These are phyloP conservation scores for Podarcis cretensis DNA, from an alignment of 2,113 vertebrate genomes.

Conservation along the genomic window DNA sequence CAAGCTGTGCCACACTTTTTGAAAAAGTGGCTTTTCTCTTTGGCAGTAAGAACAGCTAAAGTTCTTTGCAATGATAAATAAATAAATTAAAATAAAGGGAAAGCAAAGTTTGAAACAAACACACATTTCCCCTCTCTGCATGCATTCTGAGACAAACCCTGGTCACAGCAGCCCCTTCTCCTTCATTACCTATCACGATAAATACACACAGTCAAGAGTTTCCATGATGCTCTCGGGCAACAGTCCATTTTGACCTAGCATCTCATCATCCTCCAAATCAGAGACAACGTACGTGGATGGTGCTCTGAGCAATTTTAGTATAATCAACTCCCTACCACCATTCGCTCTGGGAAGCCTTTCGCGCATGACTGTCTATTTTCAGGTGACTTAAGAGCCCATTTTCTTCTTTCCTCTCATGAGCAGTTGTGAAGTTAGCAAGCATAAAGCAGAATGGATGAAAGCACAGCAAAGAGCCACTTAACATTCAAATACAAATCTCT, in stretches of 20 bases:
- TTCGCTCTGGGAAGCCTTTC: neutral
- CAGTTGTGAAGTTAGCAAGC: neutral
- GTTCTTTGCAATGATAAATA: too few species aligned
- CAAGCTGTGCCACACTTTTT: too few species aligned
- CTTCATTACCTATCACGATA: too few species aligned
- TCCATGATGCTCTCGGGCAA: neutral
- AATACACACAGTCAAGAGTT: too few species aligned
- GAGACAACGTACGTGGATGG: neutral
- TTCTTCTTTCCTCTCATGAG: neutral
- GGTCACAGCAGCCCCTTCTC: too few species aligned
- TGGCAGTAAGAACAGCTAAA: too few species aligned
- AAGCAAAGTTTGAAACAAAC: too few species aligned
- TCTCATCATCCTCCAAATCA: neutral
- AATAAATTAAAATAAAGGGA: too few species aligned
- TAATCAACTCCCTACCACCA: neutral
- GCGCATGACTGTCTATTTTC: neutral
- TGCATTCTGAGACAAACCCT: too few species aligned
- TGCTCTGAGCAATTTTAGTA: neutral
- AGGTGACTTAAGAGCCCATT: neutral
- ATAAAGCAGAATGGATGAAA: neutral
- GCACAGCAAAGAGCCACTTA: conserved; percentile 9
- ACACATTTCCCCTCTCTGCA: too few species aligned
- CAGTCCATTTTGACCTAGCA: neutral
- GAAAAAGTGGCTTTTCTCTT: too few species aligned
- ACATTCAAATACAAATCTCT: conserved; percentile 8